phyloP scores from a whole-genome alignment of 1,140 invertebrate genomes.

The Papilio machaon region DNA sequence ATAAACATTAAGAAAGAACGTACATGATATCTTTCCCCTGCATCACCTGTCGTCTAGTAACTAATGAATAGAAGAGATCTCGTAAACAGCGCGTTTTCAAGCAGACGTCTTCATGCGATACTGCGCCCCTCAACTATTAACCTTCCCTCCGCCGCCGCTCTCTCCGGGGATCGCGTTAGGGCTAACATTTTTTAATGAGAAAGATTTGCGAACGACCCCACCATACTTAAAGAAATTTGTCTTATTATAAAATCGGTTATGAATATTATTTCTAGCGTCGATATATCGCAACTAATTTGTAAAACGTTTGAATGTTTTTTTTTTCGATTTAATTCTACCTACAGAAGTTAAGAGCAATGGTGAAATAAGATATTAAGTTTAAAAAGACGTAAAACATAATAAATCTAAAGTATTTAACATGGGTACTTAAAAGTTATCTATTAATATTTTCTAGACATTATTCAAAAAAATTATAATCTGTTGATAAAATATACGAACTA shows the following conservation, averaged over 20 bases:
- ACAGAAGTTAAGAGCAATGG: background rate
- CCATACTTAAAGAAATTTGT: background rate
- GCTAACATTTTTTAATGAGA: conserved; percentile 32
- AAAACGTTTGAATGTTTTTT: background rate
- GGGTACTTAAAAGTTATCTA: background rate
- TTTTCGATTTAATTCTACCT: background rate
- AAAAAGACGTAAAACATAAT: background rate
- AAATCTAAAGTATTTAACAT: no score
- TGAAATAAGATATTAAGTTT: background rate
- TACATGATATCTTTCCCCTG: background rate
- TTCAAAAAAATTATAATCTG: background rate
- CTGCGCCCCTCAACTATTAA: conserved; percentile 64
- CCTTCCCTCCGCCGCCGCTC: conserved; percentile 48
- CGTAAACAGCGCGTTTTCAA: conserved; percentile 43
- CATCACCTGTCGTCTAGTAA: conserved; percentile 28
- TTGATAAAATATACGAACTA: background rate
- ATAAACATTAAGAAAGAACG: background rate
- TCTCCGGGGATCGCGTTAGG: conserved; percentile 52
- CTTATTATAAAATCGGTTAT: background rate
- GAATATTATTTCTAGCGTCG: background rate
- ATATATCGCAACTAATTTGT: background rate
- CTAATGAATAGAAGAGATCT: conserved; percentile 40
- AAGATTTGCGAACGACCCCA: background rate
- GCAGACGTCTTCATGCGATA: conserved; percentile 34
- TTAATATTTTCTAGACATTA: background rate